These are phyloP conservation scores for Cepphus grylle DNA, from an alignment of 2,113 vertebrate genomes.

Conservation along the genomic window DNA sequence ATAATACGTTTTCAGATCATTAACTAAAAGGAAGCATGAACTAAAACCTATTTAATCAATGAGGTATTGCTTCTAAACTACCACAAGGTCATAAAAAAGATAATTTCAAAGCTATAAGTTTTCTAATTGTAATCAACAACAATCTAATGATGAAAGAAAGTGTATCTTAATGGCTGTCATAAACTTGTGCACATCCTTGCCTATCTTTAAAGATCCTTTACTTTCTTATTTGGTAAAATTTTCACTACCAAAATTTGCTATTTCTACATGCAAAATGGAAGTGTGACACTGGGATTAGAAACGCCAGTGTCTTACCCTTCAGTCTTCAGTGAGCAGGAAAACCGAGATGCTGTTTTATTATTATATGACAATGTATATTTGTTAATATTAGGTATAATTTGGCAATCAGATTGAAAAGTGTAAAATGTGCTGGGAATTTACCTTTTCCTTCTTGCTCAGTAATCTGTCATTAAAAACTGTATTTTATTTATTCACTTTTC, in stretches of 20 bases:
- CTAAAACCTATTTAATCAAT: slow-evolving; percentile 90
- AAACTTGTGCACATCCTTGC: slow-evolving; percentile 60
- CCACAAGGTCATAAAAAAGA: slow-evolving; percentile 87
- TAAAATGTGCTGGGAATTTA: not conserved
- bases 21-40: slow-evolving; percentile 88
- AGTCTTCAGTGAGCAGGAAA: not conserved
- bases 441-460: not conserved
- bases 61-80: slow-evolving; percentile 87
- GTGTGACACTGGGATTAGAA: not conserved
- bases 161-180: slow-evolving; percentile 58
- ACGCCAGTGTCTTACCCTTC: not conserved
- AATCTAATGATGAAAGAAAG: slow-evolving; percentile 76
- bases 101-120: slow-evolving; percentile 85
- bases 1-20: slow-evolving; percentile 90
- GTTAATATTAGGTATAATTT: not conserved
- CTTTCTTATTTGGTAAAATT: not conserved
- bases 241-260: not conserved
- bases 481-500: not conserved
- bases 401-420: not conserved
- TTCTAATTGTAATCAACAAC: slow-evolving; percentile 91
- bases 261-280: not conserved
- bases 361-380: not conserved
- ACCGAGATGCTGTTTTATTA: not conserved
- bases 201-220: slow-evolving; percentile 33
- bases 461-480: not conserved